A percentile compares a stretch with the other conserved stretches of the same genome.
Evolutionary conservation across 1,140 invertebrate species (phyloP).

Genomic region (Hormaphis cornu): DNA sequence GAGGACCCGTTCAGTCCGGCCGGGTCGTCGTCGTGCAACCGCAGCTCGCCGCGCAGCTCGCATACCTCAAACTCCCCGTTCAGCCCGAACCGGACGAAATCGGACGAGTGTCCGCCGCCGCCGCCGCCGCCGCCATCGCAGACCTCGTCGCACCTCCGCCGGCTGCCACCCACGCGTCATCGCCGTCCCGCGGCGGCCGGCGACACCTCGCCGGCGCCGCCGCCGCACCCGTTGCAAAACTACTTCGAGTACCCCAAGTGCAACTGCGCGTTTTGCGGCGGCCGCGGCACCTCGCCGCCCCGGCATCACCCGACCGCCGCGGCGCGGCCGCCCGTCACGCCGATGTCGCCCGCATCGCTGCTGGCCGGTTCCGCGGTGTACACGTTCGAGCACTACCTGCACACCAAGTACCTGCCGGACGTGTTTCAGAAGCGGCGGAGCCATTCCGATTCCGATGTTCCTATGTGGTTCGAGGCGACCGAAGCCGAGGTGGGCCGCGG

Average conservation of each 20-base stretch:
- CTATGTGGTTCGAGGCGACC: slow-evolving; percentile 46
- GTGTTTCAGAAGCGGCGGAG: slow-evolving; percentile 53
- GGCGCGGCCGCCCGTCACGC: slow-evolving; percentile 50
- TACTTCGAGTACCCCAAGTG: slow-evolving; percentile 46
- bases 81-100: slow-evolving; percentile 46
- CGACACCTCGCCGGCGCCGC: not conserved
- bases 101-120: slow-evolving; percentile 44
- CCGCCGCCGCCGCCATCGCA: slow-evolving; percentile 37
- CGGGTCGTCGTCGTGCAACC: slow-evolving; percentile 46
- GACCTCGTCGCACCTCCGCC: slow-evolving; percentile 38
- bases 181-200: not conserved
- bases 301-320: slow-evolving; percentile 48
- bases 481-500: slow-evolving; percentile 38
- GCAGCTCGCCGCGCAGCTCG: slow-evolving; percentile 47
- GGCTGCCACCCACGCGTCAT: not conserved
- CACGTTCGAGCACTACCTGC: slow-evolving; percentile 60
- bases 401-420: slow-evolving; percentile 63
- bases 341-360: slow-evolving; percentile 47
- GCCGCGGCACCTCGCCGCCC: slow-evolving; percentile 38
- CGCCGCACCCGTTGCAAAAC: slow-evolving; percentile 22
- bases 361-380: slow-evolving; percentile 48
- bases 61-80: slow-evolving; percentile 49
- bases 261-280: slow-evolving; percentile 39
- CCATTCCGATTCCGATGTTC: slow-evolving; percentile 64
- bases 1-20: slow-evolving; percentile 51